Conservation (phyloP, 2,888 invertebrate genomes). For the Nomada flava region DNA sequence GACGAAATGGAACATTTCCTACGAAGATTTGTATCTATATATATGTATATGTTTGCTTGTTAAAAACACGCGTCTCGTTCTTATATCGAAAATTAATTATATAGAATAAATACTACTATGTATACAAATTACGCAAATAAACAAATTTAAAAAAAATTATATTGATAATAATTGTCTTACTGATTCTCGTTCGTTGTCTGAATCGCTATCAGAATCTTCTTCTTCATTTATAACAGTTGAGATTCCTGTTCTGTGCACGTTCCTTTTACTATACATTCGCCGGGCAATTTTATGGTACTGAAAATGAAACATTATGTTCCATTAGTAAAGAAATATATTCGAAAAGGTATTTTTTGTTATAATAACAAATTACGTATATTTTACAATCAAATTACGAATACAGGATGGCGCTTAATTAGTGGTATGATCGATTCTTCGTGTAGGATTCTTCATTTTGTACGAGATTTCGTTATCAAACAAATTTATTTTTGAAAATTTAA, state of each 20-base stretch:
- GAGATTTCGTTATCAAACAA: too few species aligned
- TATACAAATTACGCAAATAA: background rate
- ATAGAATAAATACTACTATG: background rate
- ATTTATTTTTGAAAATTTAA: too few species aligned
- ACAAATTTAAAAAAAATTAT: background rate
- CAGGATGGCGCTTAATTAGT: too few species aligned
- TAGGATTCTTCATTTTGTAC: too few species aligned
- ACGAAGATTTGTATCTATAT: too few species aligned
- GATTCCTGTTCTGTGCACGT: slow-evolving; percentile 73
- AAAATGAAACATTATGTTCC: slow-evolving; percentile 42
- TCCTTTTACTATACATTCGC: slow-evolving; percentile 76
- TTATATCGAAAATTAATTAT: too few species aligned
- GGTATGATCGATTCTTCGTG: too few species aligned
- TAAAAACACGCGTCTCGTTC: too few species aligned
- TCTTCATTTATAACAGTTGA: slow-evolving; percentile 64
- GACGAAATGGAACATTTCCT: too few species aligned
- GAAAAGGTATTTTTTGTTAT: background rate
- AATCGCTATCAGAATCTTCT: slow-evolving; percentile 85
- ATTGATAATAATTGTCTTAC: slow-evolving; percentile 78
- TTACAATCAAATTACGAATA: background rate
- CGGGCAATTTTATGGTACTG: slow-evolving; percentile 69
- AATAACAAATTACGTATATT: background rate
- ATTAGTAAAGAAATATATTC: background rate
- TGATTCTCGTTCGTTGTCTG: slow-evolving; percentile 86
- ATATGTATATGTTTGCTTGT: too few species aligned